These are phyloP conservation scores for Perdita meconis DNA, from an alignment of 2,888 invertebrate species.

Conservation along the genomic window DNA sequence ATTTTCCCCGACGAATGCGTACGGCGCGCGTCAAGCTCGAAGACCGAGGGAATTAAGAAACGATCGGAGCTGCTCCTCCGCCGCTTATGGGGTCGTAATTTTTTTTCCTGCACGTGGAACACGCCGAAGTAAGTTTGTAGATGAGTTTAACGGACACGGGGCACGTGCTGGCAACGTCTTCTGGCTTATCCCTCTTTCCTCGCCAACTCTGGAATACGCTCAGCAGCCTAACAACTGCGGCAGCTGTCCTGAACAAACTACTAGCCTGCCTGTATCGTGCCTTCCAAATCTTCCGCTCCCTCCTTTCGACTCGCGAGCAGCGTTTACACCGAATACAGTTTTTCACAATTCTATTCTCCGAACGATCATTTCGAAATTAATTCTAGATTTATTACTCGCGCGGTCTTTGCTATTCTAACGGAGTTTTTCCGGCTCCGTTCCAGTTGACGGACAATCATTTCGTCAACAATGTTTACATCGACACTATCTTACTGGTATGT, in stretches of 20 bases:
- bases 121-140: conserved; percentile 61
- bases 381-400: too few relatives aligned
- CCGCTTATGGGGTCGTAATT: conserved; percentile 63
- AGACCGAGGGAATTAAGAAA: conserved; percentile 28
- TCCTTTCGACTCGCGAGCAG: conserved; percentile 4
- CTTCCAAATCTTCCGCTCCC: conserved; percentile 48
- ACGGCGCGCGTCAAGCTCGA: neutral
- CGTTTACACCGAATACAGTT: neutral
- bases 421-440: too few relatives aligned
- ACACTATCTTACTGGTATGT: too few relatives aligned
- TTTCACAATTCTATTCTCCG: conserved; percentile 1
- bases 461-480: too few relatives aligned
- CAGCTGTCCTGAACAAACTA: conserved; percentile 78
- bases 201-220: conserved; percentile 61
- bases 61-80: conserved; percentile 21
- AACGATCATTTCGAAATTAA: too few relatives aligned
- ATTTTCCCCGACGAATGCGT: conserved; percentile 30
- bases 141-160: conserved; percentile 76
- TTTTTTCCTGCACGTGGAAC: conserved; percentile 59
- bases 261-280: conserved; percentile 36
- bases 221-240: conserved; percentile 78
- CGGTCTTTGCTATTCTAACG: too few relatives aligned
- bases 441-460: too few relatives aligned
- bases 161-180: conserved; percentile 79
- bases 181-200: conserved; percentile 72